Evolutionary conservation across 2,888 invertebrate species (phyloP).

Genomic region (Rhingia campestris): DNA sequence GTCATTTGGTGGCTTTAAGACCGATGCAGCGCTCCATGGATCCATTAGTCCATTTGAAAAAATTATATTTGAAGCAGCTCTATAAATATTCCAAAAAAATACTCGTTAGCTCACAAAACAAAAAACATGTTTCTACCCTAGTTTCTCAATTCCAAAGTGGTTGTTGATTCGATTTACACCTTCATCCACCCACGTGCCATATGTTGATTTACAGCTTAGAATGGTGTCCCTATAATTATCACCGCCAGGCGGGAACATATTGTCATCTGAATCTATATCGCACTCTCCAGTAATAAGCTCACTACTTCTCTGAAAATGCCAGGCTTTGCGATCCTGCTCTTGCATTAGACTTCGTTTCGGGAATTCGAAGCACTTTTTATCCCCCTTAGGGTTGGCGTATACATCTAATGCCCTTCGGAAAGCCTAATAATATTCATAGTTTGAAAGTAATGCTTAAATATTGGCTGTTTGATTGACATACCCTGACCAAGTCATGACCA

Average conservation of each 20-base stretch:
- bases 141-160: slow-evolving; percentile 28
- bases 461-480: not conserved
- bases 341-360: not conserved
- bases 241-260: slow-evolving; percentile 44
- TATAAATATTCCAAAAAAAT: not conserved
- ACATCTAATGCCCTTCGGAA: slow-evolving; percentile 29
- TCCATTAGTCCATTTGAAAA: slow-evolving; percentile 88
- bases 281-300: slow-evolving; percentile 27
- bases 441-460: not conserved
- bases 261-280: not conserved
- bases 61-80: slow-evolving; percentile 46
- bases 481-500: slow-evolving; percentile 33
- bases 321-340: slow-evolving; percentile 4
- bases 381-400: slow-evolving; percentile 21
- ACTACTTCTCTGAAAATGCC: slow-evolving; percentile 29
- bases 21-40: slow-evolving; percentile 93
- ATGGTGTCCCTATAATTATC: not conserved
- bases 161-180: slow-evolving; percentile 28
- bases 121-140: slow-evolving; percentile 1
- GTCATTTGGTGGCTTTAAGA: slow-evolving; percentile 86
- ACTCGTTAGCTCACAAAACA: not conserved
- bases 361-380: slow-evolving; percentile 29
- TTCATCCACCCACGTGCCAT: not conserved
- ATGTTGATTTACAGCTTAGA: not conserved
- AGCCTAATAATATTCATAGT: slow-evolving; percentile 25